phyloP scores from a whole-genome alignment of 64 coral and sea anemone genomes.

The Anthopleura sola region DNA sequence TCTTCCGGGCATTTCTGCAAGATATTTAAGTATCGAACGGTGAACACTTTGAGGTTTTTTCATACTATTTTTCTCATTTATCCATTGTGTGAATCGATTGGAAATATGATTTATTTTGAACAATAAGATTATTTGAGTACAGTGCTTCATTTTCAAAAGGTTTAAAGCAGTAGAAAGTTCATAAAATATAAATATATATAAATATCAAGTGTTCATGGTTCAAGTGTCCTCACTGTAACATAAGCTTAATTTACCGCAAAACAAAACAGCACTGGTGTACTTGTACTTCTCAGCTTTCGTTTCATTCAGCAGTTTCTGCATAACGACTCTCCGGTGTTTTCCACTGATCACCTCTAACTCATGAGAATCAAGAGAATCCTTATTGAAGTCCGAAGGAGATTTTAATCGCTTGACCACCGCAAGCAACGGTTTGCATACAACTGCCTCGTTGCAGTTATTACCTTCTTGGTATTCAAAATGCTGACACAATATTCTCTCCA shows the following conservation, averaged over 20 bases:
- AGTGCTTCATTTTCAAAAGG: no score
- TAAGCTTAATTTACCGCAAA: background rate
- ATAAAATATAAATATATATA: no score
- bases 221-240: no score
- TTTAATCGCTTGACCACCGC: background rate
- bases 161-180: no score
- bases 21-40: no score
- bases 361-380: background rate
- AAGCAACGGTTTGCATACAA: constrained; percentile 16
- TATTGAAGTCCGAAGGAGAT: background rate
- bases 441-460: constrained; percentile 11
- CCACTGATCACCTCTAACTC: constrained; percentile 28
- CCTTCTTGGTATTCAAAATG: background rate
- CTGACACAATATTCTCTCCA: background rate
- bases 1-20: no score
- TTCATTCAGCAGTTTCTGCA: background rate
- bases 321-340: constrained; percentile 17
- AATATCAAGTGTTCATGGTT: no score
- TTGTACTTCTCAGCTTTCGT: background rate
- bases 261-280: background rate
- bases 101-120: no score
- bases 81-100: no score
- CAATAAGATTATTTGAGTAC: no score
- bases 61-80: no score
- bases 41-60: no score